phyloP scores from a whole-genome alignment of 2,113 vertebrate species.

The Grus americana region DNA sequence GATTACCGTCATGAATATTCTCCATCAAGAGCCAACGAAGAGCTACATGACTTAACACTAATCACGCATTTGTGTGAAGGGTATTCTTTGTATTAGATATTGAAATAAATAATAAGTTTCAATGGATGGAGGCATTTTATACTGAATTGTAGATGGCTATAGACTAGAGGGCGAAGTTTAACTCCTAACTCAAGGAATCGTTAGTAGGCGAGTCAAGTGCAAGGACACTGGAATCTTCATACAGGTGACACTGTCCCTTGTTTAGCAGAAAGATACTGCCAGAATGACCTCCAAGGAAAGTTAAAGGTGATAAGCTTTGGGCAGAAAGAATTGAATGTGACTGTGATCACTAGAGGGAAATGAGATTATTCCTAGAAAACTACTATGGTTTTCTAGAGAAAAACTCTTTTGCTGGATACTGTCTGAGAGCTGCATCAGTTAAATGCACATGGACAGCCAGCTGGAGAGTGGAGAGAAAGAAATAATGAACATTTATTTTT shows the following conservation, averaged over 20 bases:
- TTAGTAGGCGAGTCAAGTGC: background rate
- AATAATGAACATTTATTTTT: background rate
- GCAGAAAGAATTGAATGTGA: background rate
- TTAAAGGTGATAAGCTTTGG: background rate
- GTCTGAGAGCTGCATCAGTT: background rate
- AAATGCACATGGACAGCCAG: background rate
- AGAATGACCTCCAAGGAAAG: background rate
- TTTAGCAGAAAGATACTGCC: background rate
- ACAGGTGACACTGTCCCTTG: background rate
- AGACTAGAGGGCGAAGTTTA: background rate
- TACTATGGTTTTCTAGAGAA: background rate
- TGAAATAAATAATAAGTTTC: background rate
- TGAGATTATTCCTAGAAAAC: background rate
- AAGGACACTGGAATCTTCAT: background rate
- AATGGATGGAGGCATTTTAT: background rate
- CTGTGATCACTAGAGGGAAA: background rate
- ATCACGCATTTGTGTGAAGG: background rate
- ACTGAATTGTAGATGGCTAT: background rate
- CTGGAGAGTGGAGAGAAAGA: background rate
- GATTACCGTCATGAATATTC: rapidly evolving
- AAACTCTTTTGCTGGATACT: background rate
- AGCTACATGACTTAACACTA: background rate
- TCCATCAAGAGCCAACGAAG: background rate
- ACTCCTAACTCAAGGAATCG: background rate
- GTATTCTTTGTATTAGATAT: background rate